Evolutionary conservation across 2,797 vertebrate species (phyloP).

Genomic region (Poecilia picta): DNA sequence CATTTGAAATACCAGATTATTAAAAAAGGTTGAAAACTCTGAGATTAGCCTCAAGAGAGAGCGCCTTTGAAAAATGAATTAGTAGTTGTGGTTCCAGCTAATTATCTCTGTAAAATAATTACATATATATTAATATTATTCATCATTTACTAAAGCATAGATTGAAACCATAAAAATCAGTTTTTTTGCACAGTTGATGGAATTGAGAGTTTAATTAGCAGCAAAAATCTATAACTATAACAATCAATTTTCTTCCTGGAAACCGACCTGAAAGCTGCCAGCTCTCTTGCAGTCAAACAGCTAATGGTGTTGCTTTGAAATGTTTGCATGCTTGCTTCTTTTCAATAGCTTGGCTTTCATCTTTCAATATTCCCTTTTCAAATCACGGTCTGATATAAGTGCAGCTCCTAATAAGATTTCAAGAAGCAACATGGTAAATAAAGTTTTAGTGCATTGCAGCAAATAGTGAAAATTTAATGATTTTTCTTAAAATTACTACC

Average conservation of each 20-base stretch:
- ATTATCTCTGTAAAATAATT: background rate
- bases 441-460: background rate
- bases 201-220: background rate
- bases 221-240: conserved; percentile 6
- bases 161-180: background rate
- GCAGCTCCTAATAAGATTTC: background rate
- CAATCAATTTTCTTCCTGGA: conserved; percentile 7
- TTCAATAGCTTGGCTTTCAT: background rate
- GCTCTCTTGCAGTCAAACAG: background rate
- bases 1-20: background rate
- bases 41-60: background rate
- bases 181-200: background rate
- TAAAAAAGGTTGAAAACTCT: background rate
- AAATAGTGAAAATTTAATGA: background rate
- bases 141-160: background rate
- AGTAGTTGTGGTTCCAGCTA: background rate
- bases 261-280: background rate
- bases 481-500: background rate
- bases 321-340: background rate
- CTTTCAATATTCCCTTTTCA: background rate
- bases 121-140: background rate
- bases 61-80: no score
- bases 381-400: background rate
- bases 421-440: background rate
- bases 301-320: conserved; percentile 4